Conservation (phyloP, 2,797 vertebrate species). For the Champsocephalus esox region DNA sequence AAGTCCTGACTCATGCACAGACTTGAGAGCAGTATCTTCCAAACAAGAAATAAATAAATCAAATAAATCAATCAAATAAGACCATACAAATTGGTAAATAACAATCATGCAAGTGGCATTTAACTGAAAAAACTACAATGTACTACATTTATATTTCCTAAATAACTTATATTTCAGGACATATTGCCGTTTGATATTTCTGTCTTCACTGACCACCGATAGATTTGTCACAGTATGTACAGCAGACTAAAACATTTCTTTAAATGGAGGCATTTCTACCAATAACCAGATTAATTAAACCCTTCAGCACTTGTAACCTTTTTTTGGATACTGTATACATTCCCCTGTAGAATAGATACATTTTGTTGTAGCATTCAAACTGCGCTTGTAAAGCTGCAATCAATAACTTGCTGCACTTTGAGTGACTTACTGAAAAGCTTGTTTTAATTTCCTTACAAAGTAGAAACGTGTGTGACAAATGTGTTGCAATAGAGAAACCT, state of each 20-base stretch:
- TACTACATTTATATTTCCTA: not conserved
- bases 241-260: conserved; percentile 3
- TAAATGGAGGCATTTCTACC: not conserved
- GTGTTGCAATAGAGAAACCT: not conserved
- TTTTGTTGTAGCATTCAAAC: not conserved
- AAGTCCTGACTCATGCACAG: not conserved
- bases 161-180: not conserved
- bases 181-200: not conserved
- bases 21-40: not conserved
- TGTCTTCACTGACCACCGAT: not conserved
- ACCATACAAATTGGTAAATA: conserved; percentile 13
- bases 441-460: not conserved
- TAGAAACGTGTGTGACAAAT: conserved; percentile 6
- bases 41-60: conserved; percentile 11
- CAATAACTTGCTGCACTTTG: not conserved
- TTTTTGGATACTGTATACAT: not conserved
- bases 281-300: not conserved
- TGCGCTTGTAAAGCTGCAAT: not conserved
- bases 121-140: not conserved
- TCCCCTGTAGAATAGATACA: not conserved
- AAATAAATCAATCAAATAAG: conserved; percentile 4
- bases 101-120: conserved; percentile 10
- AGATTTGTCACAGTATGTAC: not conserved
- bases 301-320: conserved; percentile 13
- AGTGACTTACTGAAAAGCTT: not conserved